A percentile compares a stretch with the other conserved stretches of the same genome.
phyloP scores from a whole-genome alignment of 2,797 vertebrate genomes.

The Lacerta viridis region DNA sequence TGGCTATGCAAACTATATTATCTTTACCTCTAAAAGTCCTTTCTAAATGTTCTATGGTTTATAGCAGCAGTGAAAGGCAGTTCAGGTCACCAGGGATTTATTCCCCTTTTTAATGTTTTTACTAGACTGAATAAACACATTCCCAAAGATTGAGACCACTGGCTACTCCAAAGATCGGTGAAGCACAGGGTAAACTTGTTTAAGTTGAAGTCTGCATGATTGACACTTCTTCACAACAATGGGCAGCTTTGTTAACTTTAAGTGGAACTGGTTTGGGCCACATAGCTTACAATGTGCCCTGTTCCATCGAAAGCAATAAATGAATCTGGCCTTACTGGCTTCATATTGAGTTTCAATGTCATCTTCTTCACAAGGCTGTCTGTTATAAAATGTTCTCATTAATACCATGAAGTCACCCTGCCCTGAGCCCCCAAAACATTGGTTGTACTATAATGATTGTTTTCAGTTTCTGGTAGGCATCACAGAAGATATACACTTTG shows the following conservation, averaged over 20 bases:
- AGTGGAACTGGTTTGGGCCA: constrained; percentile 17
- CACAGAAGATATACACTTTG: constrained; percentile 36
- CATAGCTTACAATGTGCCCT: constrained; percentile 3
- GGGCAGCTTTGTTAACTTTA: constrained; percentile 68
- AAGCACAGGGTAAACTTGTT: constrained; percentile 62
- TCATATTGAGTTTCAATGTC: constrained; percentile 63
- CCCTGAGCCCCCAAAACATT: constrained; percentile 52
- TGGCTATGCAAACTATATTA: constrained; percentile 43
- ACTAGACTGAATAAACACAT: constrained; percentile 86
- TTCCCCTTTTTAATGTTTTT: constrained; percentile 81
- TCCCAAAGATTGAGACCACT: constrained; percentile 65
- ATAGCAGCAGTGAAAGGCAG: constrained; percentile 73
- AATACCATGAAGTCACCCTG: neutral
- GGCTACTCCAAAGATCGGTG: constrained; percentile 62
- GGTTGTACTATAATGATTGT: constrained; percentile 6
- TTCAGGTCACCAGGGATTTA: constrained; percentile 80
- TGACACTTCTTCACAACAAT: constrained; percentile 74
- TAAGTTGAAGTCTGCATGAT: constrained; percentile 45
- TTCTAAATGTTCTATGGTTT: constrained; percentile 74
- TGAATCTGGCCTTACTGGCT: constrained; percentile 55
- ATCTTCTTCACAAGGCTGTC: neutral
- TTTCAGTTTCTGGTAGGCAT: constrained; percentile 67
- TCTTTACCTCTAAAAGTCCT: constrained; percentile 65
- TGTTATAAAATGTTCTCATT: constrained; percentile 34
- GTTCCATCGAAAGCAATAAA: constrained; percentile 21